Conservation (phyloP, 2,888 invertebrate genomes). For the Caenorhabditis doughertyi region DNA sequence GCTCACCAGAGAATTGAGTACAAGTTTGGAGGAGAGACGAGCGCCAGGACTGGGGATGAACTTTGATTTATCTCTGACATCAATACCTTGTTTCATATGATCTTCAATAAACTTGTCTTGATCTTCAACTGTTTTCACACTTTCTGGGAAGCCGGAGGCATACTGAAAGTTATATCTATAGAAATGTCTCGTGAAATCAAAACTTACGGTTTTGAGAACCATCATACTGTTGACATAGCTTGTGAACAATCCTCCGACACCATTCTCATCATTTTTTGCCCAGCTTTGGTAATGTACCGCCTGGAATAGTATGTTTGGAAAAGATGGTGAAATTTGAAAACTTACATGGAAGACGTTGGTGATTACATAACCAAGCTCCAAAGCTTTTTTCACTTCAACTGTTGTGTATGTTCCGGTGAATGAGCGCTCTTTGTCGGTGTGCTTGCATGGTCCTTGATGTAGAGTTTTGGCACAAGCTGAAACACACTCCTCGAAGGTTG, state of each 20-base stretch:
- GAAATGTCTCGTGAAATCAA: too few relatives aligned
- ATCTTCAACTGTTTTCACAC: slow-evolving; percentile 9
- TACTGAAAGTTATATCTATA: too few relatives aligned
- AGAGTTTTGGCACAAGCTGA: background rate
- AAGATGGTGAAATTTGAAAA: background rate
- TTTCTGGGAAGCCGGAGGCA: background rate
- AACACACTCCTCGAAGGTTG: background rate
- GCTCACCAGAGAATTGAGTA: slow-evolving; percentile 21
- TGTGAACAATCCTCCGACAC: background rate
- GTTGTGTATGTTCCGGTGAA: slow-evolving; percentile 21
- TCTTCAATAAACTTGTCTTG: background rate
- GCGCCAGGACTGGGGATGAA: slow-evolving; percentile 13
- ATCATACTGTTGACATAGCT: background rate
- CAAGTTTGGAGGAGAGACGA: background rate
- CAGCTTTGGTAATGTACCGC: slow-evolving; percentile 7
- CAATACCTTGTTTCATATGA: slow-evolving; percentile 2
- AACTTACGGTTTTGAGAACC: background rate
- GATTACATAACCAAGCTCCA: background rate
- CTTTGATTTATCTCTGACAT: background rate
- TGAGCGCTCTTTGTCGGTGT: background rate
- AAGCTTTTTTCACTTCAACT: slow-evolving; percentile 8
- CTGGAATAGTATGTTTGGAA: background rate
- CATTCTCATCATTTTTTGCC: background rate
- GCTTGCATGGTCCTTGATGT: background rate
- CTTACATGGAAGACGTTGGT: slow-evolving; percentile 12